Evolutionary conservation across 1,140 invertebrate species (phyloP).

Genomic region (Neodiprion pinetum): DNA sequence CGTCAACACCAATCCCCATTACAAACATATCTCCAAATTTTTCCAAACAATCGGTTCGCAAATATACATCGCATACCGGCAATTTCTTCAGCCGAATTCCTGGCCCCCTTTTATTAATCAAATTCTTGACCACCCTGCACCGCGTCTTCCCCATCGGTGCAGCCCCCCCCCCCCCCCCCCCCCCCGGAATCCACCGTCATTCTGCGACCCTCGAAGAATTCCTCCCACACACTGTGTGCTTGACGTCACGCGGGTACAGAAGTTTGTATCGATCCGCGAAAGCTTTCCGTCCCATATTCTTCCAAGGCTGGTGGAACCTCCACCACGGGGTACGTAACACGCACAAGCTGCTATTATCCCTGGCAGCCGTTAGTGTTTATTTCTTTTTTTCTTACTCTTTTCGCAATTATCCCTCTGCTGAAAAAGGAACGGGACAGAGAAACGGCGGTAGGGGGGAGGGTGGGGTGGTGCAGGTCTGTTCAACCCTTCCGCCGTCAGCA

Average conservation of each 20-base stretch:
- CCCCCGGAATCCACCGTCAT: background rate
- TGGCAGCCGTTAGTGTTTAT: background rate
- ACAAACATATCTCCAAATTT: no score
- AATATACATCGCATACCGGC: no score
- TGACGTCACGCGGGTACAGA: constrained; percentile 33
- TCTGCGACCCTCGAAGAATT: background rate
- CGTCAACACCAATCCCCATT: no score
- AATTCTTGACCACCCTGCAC: no score
- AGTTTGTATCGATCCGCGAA: constrained; percentile 35
- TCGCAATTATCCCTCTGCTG: background rate
- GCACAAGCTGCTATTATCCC: background rate
- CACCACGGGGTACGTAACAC: background rate
- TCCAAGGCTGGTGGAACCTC: constrained; percentile 24
- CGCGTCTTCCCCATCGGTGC: no score
- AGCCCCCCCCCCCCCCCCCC: background rate
- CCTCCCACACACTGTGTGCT: background rate
- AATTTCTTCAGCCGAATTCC: no score
- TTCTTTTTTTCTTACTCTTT: constrained; percentile 23
- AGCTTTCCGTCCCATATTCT: constrained; percentile 21
- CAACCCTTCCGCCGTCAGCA: no score
- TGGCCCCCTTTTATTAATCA: no score
- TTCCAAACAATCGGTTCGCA: no score
- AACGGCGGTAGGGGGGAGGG: constrained; percentile 21
- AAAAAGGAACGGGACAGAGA: constrained; percentile 8
- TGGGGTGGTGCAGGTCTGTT: constrained; percentile 14